Evolutionary conservation across 2,113 vertebrate species (phyloP).

Genomic region (Amia ocellicauda): DNA sequence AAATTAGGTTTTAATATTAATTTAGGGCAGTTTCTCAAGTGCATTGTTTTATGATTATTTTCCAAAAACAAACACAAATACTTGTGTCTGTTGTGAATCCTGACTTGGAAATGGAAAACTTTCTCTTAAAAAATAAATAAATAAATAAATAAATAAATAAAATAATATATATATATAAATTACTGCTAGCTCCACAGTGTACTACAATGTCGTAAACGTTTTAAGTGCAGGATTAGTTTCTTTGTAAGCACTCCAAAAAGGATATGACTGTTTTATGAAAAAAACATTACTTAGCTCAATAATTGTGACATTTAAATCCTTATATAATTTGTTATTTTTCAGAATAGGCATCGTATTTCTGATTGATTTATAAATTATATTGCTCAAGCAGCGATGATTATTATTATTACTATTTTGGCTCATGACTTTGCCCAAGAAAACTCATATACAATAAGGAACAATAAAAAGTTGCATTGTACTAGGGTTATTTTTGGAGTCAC

Average conservation of each 20-base stretch:
- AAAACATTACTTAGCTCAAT: constrained; percentile 31
- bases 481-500: no score
- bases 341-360: no score
- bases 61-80: constrained; percentile 27
- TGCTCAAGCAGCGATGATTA: no score
- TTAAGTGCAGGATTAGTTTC: constrained; percentile 20
- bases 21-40: background rate
- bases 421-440: no score
- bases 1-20: constrained; percentile 20
- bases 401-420: no score
- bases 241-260: constrained; percentile 28
- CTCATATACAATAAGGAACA: no score
- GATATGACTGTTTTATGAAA: constrained; percentile 20
- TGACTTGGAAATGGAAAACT: constrained; percentile 7
- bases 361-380: no score
- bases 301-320: constrained; percentile 16
- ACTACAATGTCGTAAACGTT: constrained; percentile 29
- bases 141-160: no score
- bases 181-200: constrained; percentile 11
- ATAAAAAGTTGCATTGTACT: no score
- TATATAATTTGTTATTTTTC: no score
- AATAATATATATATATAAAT: no score
- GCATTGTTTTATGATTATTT: constrained; percentile 14
- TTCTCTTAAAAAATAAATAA: no score
- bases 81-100: constrained; percentile 21